Base-by-base conservation (phyloP, 2,888 invertebrate species). In the Phyllotreta striolata region DNA sequence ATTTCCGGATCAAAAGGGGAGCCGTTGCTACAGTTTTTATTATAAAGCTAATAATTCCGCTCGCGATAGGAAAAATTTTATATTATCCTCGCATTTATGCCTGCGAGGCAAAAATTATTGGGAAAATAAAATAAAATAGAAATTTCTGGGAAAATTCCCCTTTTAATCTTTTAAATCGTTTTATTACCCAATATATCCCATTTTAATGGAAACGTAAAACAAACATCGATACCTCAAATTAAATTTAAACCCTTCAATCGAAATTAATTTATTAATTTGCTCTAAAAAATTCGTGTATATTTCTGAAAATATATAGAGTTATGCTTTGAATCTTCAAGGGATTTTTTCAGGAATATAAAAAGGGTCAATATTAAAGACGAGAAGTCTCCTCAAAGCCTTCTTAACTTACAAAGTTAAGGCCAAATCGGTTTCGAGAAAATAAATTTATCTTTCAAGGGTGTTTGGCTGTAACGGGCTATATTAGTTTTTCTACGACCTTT, bases 381-480 rank as follows among this genome's bases (percentile, higher is more conserved):
- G 4, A 24, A 24, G 24, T 3, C 55, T 55, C n/a, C 43, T 10
- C 38, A 59, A 43, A 51, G 43, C 52, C 10, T 35, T 35, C 35
- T 24, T 24, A 24, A 14, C 34, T 34, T 39, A 51, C 51, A 52
- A 52, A 52, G 52, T 60, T 38, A 43, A 57, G 34, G 46, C 62
- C 41, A 64, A 67, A 62, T 63, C 62, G 47, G 44, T 60, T 24
- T 51, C 56, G 38, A 41, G 63, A 64, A 68, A 61, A 66, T 64
- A 47, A 68, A 68, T 64, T 64, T 63, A 68, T 68, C 64, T 64
- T 66, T 60, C 66, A 68, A 54, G 68, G 66, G 63, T 64, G 62
- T 63, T 60, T 66, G 64, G 61, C 57, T 66, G 62, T 64, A 63
- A 64, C 24, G 64, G 59, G 64, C 68, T 61, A 66, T 66, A 68